Evolutionary conservation across 2,888 invertebrate species (phyloP).

Genomic region (Tetranychus truncatus): DNA sequence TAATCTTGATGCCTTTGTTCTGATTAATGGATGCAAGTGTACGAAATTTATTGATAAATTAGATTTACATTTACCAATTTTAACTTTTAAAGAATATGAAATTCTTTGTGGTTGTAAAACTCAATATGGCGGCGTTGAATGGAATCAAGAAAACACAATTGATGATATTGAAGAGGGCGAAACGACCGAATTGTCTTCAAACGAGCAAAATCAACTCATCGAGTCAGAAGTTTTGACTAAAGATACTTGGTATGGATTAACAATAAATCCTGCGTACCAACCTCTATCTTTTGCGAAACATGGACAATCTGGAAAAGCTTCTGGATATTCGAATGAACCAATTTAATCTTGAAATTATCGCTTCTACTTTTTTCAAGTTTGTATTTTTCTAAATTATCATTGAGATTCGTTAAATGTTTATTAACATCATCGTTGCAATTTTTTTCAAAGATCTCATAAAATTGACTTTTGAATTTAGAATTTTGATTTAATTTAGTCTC

Average conservation of each 20-base stretch:
- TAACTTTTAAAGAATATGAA: background rate
- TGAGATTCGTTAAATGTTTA: no score
- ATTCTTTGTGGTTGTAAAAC: constrained; percentile 8
- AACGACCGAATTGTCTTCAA: background rate
- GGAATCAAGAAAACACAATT: background rate
- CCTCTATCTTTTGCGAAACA: background rate
- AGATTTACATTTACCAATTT: background rate
- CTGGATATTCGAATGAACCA: background rate
- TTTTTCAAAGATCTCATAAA: no score
- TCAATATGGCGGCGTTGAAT: background rate
- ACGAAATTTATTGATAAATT: background rate
- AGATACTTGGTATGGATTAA: constrained; percentile 7
- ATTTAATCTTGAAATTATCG: background rate
- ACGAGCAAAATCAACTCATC: background rate
- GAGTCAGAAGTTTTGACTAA: background rate
- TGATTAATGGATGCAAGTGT: constrained; percentile 1
- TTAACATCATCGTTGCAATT: no score
- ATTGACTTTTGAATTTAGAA: no score
- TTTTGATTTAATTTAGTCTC: no score
- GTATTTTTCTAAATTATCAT: no score
- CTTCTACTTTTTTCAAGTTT: no score
- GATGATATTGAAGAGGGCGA: background rate
- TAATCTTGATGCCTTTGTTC: constrained; percentile 1
- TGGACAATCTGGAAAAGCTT: background rate
- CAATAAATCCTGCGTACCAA: background rate